phyloP scores from a whole-genome alignment of 1,140 invertebrate genomes.

The Leguminivora glycinivorella region DNA sequence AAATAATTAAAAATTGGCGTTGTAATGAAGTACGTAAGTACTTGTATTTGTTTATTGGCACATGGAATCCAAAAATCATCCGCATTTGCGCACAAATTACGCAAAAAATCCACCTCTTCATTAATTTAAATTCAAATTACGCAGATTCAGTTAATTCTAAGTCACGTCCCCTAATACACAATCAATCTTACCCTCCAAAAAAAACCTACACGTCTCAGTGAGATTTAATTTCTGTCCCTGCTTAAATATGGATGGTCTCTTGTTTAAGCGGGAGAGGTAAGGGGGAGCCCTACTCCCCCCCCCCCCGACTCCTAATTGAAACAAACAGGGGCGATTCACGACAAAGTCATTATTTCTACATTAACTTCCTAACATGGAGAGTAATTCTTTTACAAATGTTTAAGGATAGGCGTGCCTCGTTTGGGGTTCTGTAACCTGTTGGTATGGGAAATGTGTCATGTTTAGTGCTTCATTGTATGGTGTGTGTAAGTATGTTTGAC shows the following conservation, averaged over 20 bases:
- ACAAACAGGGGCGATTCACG: slow-evolving; percentile 66
- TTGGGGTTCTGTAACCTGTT: slow-evolving; percentile 5
- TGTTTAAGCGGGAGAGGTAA: slow-evolving; percentile 58
- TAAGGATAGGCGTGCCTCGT: neutral
- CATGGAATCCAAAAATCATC: neutral
- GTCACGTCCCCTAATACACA: neutral
- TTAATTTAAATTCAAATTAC: slow-evolving; percentile 5
- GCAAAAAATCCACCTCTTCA: neutral
- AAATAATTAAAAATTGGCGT: no score
- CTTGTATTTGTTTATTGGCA: no score
- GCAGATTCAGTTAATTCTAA: slow-evolving; percentile 4
- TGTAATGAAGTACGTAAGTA: no score
- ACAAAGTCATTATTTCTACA: slow-evolving; percentile 69
- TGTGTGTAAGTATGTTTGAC: neutral
- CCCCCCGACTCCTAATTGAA: slow-evolving; percentile 56
- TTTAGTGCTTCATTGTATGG: neutral
- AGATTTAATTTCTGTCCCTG: slow-evolving; percentile 67
- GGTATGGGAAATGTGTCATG: neutral
- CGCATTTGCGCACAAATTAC: neutral
- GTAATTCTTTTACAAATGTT: slow-evolving; percentile 20
- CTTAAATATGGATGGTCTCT: slow-evolving; percentile 62
- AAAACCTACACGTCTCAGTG: slow-evolving; percentile 30
- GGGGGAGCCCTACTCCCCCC: neutral
- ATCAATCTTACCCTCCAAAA: slow-evolving; percentile 2
- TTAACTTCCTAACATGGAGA: slow-evolving; percentile 58